A percentile compares a stretch with the other conserved stretches of the same genome.
Evolutionary conservation across 2,797 vertebrate genomes (phyloP).

Genomic region (Geotria australis): DNA sequence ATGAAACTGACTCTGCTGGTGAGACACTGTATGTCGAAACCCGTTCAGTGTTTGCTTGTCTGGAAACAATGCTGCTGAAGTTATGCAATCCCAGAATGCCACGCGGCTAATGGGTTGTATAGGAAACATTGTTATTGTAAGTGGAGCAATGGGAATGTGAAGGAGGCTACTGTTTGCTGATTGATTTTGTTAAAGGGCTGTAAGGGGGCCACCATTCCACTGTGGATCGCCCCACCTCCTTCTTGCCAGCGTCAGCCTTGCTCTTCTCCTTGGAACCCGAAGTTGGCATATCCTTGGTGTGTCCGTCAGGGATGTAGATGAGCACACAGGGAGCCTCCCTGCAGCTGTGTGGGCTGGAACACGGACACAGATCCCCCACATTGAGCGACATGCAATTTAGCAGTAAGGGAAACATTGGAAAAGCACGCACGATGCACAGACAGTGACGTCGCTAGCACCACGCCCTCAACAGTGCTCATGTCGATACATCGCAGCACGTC

Average conservation of each 20-base stretch:
- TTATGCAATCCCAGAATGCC: no score
- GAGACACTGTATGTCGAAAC: no score
- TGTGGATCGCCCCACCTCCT: constrained; percentile 12
- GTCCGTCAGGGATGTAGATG: constrained; percentile 78
- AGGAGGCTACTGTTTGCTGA: no score
- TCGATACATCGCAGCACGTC: background rate
- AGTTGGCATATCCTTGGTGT: constrained; percentile 92
- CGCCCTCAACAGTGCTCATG: background rate
- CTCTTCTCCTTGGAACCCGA: constrained; percentile 76
- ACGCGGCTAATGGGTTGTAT: no score
- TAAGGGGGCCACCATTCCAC: no score
- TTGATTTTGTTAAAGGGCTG: no score
- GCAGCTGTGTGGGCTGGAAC: constrained; percentile 56
- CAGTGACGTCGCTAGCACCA: background rate
- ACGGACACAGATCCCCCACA: background rate
- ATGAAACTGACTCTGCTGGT: no score
- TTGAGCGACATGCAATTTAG: background rate
- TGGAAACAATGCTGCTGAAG: no score
- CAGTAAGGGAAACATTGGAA: no score
- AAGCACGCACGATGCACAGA: background rate
- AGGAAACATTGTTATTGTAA: no score
- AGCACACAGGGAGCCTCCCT: constrained; percentile 68
- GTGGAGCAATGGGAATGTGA: no score
- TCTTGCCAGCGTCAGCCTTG: constrained; percentile 27
- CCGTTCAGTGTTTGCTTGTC: no score